Evolutionary conservation across 1,140 invertebrate species (phyloP).

Genomic region (Saccostrea echinata): DNA sequence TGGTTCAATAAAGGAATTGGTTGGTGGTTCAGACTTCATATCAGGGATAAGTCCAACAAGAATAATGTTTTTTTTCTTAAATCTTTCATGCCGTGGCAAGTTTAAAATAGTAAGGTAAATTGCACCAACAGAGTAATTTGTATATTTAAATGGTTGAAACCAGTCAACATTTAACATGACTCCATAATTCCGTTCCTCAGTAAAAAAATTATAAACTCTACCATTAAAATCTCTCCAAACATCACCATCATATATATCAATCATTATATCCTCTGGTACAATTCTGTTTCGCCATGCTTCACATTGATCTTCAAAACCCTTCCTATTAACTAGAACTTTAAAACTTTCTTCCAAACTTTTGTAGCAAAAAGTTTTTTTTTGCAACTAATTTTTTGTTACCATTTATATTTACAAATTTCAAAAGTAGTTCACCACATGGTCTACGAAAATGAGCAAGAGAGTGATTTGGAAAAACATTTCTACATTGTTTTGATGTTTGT

Average conservation of each 20-base stretch:
- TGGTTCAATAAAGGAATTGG: slow-evolving; percentile 52
- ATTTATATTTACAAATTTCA: slow-evolving; percentile 13
- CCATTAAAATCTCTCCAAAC: slow-evolving; percentile 26
- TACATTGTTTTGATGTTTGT: neutral
- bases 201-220: slow-evolving; percentile 2
- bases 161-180: slow-evolving; percentile 40
- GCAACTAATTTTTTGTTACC: slow-evolving; percentile 15
- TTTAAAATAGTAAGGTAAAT: slow-evolving; percentile 27
- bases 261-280: slow-evolving; percentile 9
- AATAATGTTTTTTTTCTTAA: slow-evolving; percentile 44
- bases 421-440: slow-evolving; percentile 20
- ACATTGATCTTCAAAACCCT: slow-evolving; percentile 18
- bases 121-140: slow-evolving; percentile 14
- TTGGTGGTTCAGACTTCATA: slow-evolving; percentile 52
- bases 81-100: slow-evolving; percentile 40
- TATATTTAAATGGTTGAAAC: slow-evolving; percentile 29
- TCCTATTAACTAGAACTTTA: slow-evolving; percentile 6
- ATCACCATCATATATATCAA: slow-evolving; percentile 27
- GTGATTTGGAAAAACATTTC: slow-evolving; percentile 16
- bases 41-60: slow-evolving; percentile 56
- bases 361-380: slow-evolving; percentile 24
- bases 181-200: slow-evolving; percentile 5
- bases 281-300: slow-evolving; percentile 11
- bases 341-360: slow-evolving; percentile 30
- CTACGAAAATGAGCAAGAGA: slow-evolving; percentile 10